Evolutionary conservation across 92 coral and sea anemone genomes (phyloP).

Genomic region (Isaurus tuberculatus): DNA sequence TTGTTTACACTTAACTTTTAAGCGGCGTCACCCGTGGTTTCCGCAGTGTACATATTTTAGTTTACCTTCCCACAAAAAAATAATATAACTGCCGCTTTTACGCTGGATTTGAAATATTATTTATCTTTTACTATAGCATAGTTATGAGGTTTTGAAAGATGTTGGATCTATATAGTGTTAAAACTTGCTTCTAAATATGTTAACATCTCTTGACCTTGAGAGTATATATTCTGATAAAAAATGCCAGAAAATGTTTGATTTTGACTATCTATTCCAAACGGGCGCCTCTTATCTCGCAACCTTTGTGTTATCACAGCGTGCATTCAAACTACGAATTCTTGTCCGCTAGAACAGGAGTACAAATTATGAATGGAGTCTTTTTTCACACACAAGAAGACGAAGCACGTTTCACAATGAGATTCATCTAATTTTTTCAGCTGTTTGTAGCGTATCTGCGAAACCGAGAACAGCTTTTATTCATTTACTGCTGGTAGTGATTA

Average conservation of each 20-base stretch:
- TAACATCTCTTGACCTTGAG: not conserved
- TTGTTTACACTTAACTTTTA: conserved; percentile 31
- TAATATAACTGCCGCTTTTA: not conserved
- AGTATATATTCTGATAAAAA: not conserved
- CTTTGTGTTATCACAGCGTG: not conserved
- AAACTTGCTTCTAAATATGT: not conserved
- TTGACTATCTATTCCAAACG: not conserved
- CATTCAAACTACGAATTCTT: not conserved
- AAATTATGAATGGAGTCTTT: not conserved
- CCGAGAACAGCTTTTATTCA: too few relatives aligned
- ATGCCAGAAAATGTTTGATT: too few relatives aligned
- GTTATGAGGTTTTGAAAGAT: conserved; percentile 17
- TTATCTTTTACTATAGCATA: not conserved
- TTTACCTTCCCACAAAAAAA: conserved; percentile 9
- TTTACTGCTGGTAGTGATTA: too few relatives aligned
- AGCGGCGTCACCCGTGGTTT: conserved; percentile 42
- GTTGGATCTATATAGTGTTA: not conserved
- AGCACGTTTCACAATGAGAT: not conserved
- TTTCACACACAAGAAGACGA: not conserved
- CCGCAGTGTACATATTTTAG: not conserved
- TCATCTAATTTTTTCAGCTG: not conserved
- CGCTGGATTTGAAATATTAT: not conserved
- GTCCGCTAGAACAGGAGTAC: not conserved
- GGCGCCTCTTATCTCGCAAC: not conserved
- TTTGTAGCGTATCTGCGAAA: not conserved